These are phyloP conservation scores for Stramonita haemastoma DNA, from an alignment of 2,888 invertebrate genomes.

Conservation along the genomic window DNA sequence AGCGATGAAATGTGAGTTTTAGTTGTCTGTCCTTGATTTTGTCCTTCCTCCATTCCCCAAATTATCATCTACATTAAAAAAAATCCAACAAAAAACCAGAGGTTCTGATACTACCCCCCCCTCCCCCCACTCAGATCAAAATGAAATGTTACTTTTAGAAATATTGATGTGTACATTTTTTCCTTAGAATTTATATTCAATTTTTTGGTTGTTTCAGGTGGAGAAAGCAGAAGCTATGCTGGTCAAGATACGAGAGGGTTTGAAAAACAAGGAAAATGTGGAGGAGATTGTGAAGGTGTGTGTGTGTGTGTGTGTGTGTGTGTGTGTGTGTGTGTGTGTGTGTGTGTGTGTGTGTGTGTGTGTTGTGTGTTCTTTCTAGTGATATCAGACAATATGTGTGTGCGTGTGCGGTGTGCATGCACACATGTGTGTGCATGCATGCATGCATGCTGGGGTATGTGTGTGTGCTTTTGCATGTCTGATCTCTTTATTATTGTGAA, in stretches of 20 bases:
- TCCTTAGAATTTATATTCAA: no score
- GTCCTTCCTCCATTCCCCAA: no score
- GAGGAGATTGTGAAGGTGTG: slow-evolving; percentile 47
- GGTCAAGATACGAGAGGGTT: slow-evolving; percentile 64
- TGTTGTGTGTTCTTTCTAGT: not conserved
- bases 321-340: not conserved
- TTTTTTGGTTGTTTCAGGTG: slow-evolving; percentile 57
- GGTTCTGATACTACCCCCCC: no score
- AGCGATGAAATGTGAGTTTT: no score
- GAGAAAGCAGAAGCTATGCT: slow-evolving; percentile 74
- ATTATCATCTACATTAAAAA: no score
- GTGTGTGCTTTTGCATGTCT: not conserved
- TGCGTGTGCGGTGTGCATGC: not conserved
- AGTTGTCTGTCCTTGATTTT: no score
- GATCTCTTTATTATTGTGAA: not conserved
- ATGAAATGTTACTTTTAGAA: no score
- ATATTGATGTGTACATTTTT: no score
- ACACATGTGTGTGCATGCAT: not conserved
- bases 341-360: not conserved
- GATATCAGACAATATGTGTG: not conserved
- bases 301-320: not conserved
- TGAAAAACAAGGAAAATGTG: slow-evolving; percentile 51
- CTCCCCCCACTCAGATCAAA: no score
- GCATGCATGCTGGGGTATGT: no score
- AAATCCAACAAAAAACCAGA: no score